Percentiles rank a stretch among this genome's conserved stretches.
Evolutionary conservation across 92 coral and sea anemone genomes (phyloP).

Genomic region (Umimayanthus kanabou): DNA sequence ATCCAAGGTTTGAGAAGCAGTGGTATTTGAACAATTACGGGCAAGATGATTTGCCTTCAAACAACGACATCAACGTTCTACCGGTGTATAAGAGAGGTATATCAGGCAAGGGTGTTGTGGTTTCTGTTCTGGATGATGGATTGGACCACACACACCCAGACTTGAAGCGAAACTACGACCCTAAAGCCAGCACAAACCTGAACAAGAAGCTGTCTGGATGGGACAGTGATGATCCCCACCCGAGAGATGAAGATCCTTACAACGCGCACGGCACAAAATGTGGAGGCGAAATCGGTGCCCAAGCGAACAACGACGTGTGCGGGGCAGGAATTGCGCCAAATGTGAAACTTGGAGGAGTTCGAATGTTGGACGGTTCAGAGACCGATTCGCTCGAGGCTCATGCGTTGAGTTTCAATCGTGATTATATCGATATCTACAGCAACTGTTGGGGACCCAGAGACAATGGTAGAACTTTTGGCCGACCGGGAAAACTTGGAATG

Average conservation of each 20-base stretch:
- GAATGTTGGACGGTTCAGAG: conserved; percentile 60
- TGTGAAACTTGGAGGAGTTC: conserved; percentile 61
- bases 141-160: conserved; percentile 70
- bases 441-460: conserved; percentile 75
- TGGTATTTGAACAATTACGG: conserved; percentile 89
- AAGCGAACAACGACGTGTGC: conserved; percentile 54
- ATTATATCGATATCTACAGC: conserved; percentile 64
- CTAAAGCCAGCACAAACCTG: conserved; percentile 52
- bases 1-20: conserved; percentile 68
- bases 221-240: conserved; percentile 56
- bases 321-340: conserved; percentile 69
- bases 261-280: conserved; percentile 66
- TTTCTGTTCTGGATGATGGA: conserved; percentile 56
- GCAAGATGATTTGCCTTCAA: conserved; percentile 59
- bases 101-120: conserved; percentile 17
- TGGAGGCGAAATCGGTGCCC: conserved; percentile 63
- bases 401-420: conserved; percentile 48
- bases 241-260: conserved; percentile 55
- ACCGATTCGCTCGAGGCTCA: conserved; percentile 54
- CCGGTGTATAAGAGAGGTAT: conserved; percentile 74
- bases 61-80: conserved; percentile 76
- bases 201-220: conserved; percentile 17
- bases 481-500: conserved; percentile 56
- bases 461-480: conserved; percentile 52
- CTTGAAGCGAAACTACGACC: conserved; percentile 64